phyloP scores from a whole-genome alignment of 2,888 invertebrate species.

The Epicampocera succincta region DNA sequence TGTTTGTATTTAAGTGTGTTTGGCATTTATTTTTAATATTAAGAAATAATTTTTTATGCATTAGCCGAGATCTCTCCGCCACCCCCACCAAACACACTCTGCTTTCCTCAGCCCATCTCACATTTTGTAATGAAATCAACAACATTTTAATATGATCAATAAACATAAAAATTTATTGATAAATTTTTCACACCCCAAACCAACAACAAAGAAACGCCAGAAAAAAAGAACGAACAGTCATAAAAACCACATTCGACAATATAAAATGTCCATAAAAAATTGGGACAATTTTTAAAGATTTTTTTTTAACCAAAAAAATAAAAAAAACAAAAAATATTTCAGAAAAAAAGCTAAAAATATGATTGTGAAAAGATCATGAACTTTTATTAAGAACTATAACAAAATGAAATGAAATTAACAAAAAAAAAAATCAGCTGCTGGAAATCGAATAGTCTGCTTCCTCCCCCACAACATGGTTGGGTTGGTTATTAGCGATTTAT shows the following conservation, averaged over 20 bases:
- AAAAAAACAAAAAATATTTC: neutral
- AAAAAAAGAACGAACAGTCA: conserved; percentile 33
- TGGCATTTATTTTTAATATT: neutral
- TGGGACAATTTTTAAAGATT: conserved; percentile 57
- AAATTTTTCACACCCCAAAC: conserved; percentile 68
- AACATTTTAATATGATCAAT: conserved; percentile 67
- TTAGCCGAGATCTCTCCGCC: neutral
- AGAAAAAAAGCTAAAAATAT: conserved; percentile 54
- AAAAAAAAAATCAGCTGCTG: conserved; percentile 28
- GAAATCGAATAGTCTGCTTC: conserved; percentile 34
- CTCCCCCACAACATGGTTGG: conserved; percentile 55
- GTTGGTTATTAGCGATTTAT: conserved; percentile 50
- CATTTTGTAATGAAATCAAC: conserved; percentile 45
- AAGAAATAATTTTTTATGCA: conserved; percentile 6
- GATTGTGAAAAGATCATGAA: conserved; percentile 68
- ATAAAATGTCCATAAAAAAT: conserved; percentile 40
- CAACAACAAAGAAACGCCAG: conserved; percentile 25
- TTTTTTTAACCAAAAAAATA: conserved; percentile 27
- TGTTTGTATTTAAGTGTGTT: neutral
- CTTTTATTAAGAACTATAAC: conserved; percentile 58
- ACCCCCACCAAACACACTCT: conserved; percentile 5
- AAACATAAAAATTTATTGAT: conserved; percentile 69
- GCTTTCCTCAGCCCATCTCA: neutral
- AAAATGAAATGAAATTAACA: conserved; percentile 18
- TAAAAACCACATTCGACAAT: conserved; percentile 28